Evolutionary conservation across 2,113 vertebrate species (phyloP).

Genomic region (Garra rufa): DNA sequence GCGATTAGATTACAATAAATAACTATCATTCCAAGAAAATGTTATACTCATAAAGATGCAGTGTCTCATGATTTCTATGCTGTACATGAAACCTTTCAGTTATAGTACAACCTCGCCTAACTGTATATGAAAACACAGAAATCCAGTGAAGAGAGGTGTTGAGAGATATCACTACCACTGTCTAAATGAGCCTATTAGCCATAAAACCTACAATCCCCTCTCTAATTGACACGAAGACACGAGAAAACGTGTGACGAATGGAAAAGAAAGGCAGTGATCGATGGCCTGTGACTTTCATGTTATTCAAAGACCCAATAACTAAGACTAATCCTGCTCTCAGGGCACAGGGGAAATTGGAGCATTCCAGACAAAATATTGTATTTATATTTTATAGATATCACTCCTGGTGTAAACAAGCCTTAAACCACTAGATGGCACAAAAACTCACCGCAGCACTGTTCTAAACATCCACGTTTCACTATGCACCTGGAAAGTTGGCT

Average conservation of each 20-base stretch:
- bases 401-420: background rate
- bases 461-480: background rate
- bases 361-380: constrained; percentile 17
- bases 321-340: constrained; percentile 26
- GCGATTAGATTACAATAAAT: background rate
- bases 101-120: background rate
- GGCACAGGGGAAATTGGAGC: constrained; percentile 37
- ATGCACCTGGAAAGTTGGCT: background rate
- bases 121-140: background rate
- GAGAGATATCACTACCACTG: constrained; percentile 9
- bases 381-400: background rate
- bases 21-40: background rate
- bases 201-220: constrained; percentile 9
- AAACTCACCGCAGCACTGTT: background rate
- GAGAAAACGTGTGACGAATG: background rate
- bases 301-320: constrained; percentile 37
- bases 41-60: background rate
- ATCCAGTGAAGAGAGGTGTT: background rate
- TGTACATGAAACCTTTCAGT: background rate
- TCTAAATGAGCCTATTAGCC: constrained; percentile 31
- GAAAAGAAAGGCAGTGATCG: constrained; percentile 30
- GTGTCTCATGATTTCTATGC: background rate
- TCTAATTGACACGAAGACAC: constrained; percentile 28
- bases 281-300: constrained; percentile 21
- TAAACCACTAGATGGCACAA: constrained; percentile 17